Base-by-base conservation (phyloP, 2,888 invertebrate genomes). In the Blastobasis adustella region DNA sequence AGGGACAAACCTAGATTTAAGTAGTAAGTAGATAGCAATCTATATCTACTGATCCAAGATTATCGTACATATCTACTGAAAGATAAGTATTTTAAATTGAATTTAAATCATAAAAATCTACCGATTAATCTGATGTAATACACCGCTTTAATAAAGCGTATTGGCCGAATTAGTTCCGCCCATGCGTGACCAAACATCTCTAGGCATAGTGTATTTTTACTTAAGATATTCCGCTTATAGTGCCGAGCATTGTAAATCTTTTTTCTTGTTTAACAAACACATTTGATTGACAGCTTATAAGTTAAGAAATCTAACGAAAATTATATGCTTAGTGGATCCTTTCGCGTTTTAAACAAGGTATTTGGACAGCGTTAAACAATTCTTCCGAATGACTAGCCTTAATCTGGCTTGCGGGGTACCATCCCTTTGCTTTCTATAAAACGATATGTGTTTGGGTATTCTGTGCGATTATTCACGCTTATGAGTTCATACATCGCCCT, bases 351-450 rank as follows among this genome's bases (percentile, higher is more conserved):
- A 67, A 73, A 73, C 73, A 74, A 79, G 82, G 77, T 87, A 79
- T 87, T 87, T 87, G 83, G 84, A 71, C 78, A 85, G 86, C 79
- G 87, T 82, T 85, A 87, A 86, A 84, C 81, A 85, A 85, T 85
- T 82, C 78, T 87, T 87, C 84, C 86, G 77, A 82, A 60, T 73
- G 87, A 85, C 78, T 85, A 69, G 69, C 60, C 77, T 73, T 79
- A 80, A 82, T 79, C 75, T 73, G 60, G 76, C 79, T 78, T 79
- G 76, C 79, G 71, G 72, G 62, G 67, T 69, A 66, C 73, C 68
- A 74, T 71, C 68, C 72, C 71, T 72, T 66, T 64, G 71, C 67
- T 67, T 63, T 66, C 64, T 67, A 60, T 66, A 67, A 68, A 66
- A 70, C 72, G 65, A 66, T 65, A 68, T 69, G 66, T 82, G 75